Evolutionary conservation across 2,888 invertebrate genomes (phyloP).

Genomic region (Drymonia ruficornis): DNA sequence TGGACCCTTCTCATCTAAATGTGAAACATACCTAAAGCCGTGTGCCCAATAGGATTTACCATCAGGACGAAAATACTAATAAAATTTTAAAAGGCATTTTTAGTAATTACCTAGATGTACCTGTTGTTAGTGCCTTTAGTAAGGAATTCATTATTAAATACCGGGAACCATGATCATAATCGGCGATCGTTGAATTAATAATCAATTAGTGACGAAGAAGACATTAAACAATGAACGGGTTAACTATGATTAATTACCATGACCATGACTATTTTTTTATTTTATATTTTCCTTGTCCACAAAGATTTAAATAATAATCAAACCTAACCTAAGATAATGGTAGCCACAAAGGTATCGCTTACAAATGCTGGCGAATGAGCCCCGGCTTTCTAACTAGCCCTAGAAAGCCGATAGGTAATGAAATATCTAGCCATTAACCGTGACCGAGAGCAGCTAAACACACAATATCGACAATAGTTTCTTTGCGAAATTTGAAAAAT

Average conservation of each 20-base stretch:
- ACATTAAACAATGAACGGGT: neutral
- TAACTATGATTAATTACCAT: neutral
- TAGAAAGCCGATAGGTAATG: slow-evolving; percentile 4
- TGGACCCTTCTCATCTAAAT: too few species aligned
- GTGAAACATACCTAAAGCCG: too few species aligned
- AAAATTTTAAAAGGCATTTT: too few species aligned
- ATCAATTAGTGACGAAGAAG: neutral
- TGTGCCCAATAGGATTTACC: too few species aligned
- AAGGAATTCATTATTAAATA: too few species aligned
- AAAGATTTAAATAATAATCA: neutral
- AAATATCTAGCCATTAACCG: slow-evolving; percentile 1
- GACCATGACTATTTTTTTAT: slow-evolving; percentile 1
- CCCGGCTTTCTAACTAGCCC: slow-evolving; percentile 1
- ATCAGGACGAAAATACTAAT: too few species aligned
- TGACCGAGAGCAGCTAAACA: neutral
- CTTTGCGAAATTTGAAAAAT: neutral
- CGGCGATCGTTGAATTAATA: neutral
- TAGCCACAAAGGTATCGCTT: slow-evolving; percentile 3
- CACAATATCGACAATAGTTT: neutral
- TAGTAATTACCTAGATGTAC: too few species aligned
- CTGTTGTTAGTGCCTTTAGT: too few species aligned
- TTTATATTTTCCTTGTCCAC: too few species aligned
- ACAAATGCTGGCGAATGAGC: neutral
- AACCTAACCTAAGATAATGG: too few species aligned
- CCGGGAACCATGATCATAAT: too few species aligned